These are phyloP conservation scores for Drosophila gaucha DNA, from an alignment of 2,888 invertebrate species.

Conservation along the genomic window DNA sequence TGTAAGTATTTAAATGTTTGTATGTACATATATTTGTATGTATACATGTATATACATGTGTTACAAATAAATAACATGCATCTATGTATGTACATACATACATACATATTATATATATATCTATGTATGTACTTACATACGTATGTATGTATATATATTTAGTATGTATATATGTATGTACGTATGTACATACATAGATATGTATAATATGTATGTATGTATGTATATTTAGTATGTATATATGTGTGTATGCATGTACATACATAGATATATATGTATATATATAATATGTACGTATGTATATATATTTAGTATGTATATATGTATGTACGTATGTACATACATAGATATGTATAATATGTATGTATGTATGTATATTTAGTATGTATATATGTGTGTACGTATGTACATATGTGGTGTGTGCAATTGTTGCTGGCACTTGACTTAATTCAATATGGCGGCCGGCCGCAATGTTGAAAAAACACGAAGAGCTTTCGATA, in stretches of 20 bases:
- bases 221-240: not conserved
- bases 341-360: not conserved
- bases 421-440: slow-evolving; percentile 27
- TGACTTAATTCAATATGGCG: slow-evolving; percentile 49
- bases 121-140: not conserved
- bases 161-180: not conserved
- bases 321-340: too few relatives aligned
- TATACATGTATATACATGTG: not conserved
- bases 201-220: not conserved
- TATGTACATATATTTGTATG: not conserved
- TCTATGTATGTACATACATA: not conserved
- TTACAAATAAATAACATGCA: not conserved
- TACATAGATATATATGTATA: not conserved
- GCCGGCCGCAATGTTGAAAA: slow-evolving; percentile 21
- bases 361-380: too few relatives aligned
- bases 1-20: not conserved
- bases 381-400: too few relatives aligned
- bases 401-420: too few relatives aligned
- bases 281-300: not conserved
- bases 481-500: slow-evolving; percentile 28
- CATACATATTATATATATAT: not conserved
- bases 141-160: not conserved
- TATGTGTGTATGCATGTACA: not conserved
- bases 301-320: not conserved
- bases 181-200: too few relatives aligned